Percentiles rank a stretch among this genome's conserved stretches.
phyloP scores from a whole-genome alignment of 2,797 vertebrate genomes.

The Sebastes vulpes region DNA sequence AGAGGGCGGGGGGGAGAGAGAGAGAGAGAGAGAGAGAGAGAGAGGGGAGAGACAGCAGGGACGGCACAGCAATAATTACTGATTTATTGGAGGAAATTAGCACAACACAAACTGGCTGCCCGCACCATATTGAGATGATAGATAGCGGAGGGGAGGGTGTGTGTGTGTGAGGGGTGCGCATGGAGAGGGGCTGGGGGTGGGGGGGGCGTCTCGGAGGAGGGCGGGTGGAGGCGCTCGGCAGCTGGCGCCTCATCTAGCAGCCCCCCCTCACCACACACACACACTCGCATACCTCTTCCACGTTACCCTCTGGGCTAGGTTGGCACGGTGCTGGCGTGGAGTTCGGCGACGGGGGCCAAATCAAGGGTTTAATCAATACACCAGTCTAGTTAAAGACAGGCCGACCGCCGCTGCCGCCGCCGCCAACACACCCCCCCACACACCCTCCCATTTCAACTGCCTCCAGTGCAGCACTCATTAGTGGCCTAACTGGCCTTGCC shows the following conservation, averaged over 20 bases:
- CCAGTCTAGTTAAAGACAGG: conserved; percentile 97
- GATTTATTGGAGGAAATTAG: conserved; percentile 99
- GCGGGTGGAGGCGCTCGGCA: conserved; percentile 94
- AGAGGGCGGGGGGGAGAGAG: background rate
- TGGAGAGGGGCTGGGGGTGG: conserved; percentile 83
- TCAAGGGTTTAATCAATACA: conserved; percentile 99
- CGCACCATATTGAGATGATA: conserved; percentile 99
- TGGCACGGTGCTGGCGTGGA: conserved; percentile 74
- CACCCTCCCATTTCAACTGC: conserved; percentile 71
- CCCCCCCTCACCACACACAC: conserved; percentile 66
- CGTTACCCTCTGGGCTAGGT: conserved; percentile 69
- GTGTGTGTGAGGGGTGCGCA: conserved; percentile 79
- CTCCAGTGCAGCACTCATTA: conserved; percentile 67
- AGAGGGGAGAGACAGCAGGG: conserved; percentile 92
- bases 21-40: background rate
- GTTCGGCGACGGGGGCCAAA: conserved; percentile 87
- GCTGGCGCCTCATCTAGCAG: conserved; percentile 94
- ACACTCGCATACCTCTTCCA: conserved; percentile 61
- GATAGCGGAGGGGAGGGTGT: conserved; percentile 90
- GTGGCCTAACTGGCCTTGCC: conserved; percentile 64
- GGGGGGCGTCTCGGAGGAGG: conserved; percentile 90
- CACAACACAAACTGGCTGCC: conserved; percentile 99
- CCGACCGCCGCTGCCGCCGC: conserved; percentile 85
- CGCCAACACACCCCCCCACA: conserved; percentile 37
- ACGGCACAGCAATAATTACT: conserved; percentile 99